These are phyloP conservation scores for Plebejus argus DNA, from an alignment of 2,888 invertebrate genomes.

Conservation along the genomic window DNA sequence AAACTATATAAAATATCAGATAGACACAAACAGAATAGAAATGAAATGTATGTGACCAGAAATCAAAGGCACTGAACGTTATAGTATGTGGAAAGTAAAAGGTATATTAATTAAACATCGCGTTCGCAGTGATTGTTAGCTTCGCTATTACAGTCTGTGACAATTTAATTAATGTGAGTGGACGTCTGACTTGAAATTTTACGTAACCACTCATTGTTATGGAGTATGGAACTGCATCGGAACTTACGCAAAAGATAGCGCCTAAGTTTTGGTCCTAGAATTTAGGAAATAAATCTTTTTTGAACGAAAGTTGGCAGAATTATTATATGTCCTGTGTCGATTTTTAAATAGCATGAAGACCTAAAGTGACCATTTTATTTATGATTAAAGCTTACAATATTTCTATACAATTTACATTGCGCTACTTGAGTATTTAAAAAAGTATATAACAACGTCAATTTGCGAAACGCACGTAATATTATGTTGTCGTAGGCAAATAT, in stretches of 20 bases:
- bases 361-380: not conserved
- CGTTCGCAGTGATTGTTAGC: not conserved
- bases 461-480: conserved; percentile 39
- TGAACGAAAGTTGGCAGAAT: no score
- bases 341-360: not conserved
- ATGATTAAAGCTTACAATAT: not conserved
- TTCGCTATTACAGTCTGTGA: conserved; percentile 5
- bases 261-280: no score
- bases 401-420: not conserved
- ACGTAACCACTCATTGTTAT: not conserved
- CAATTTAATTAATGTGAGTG: not conserved
- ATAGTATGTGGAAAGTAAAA: conserved; percentile 15
- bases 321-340: no score
- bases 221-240: not conserved
- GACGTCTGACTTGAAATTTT: not conserved
- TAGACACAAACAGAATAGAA: not conserved
- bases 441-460: conserved; percentile 33
- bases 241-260: no score
- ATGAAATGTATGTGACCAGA: not conserved
- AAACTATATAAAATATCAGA: not conserved
- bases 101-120: conserved; percentile 2
- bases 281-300: no score
- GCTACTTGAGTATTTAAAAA: not conserved
- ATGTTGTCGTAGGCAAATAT: conserved; percentile 52
- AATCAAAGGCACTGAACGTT: not conserved